Percentiles rank a stretch among this genome's conserved stretches.
phyloP scores from a whole-genome alignment of 2,113 vertebrate genomes.

The Gobio gobio region DNA sequence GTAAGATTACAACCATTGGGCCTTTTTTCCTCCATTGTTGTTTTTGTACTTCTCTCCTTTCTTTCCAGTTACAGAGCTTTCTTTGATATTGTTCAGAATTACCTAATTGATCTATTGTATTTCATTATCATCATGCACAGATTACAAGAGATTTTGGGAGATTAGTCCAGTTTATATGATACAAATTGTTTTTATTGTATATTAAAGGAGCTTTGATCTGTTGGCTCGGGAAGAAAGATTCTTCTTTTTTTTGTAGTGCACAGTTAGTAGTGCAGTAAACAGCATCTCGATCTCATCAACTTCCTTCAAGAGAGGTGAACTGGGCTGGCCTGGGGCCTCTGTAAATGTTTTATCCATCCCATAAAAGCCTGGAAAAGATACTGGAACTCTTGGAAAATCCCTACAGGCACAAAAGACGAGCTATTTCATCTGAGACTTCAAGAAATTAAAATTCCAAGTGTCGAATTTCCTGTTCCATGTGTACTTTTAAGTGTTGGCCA shows the following conservation, averaged over 20 bases:
- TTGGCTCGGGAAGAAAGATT: neutral
- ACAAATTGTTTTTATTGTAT: constrained; percentile 25
- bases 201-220: constrained; percentile 27
- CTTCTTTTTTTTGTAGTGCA: neutral
- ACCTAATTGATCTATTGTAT: constrained; percentile 5
- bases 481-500: constrained; percentile 44
- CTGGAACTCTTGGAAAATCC: constrained; percentile 35
- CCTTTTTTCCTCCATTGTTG: neutral
- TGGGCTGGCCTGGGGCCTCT: neutral
- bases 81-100: neutral
- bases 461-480: constrained; percentile 46
- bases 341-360: constrained; percentile 52
- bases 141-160: neutral
- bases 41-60: neutral
- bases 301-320: constrained; percentile 10
- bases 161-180: neutral
- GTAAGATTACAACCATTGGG: neutral
- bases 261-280: constrained; percentile 24
- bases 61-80: neutral
- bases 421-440: constrained; percentile 46
- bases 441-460: constrained; percentile 43
- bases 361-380: constrained; percentile 49
- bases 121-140: neutral
- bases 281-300: constrained; percentile 18
- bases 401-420: constrained; percentile 40